Percentiles rank a stretch among this genome's conserved stretches.
phyloP scores from a whole-genome alignment of 2,797 vertebrate genomes.

The Scomberomorus guttatus region DNA sequence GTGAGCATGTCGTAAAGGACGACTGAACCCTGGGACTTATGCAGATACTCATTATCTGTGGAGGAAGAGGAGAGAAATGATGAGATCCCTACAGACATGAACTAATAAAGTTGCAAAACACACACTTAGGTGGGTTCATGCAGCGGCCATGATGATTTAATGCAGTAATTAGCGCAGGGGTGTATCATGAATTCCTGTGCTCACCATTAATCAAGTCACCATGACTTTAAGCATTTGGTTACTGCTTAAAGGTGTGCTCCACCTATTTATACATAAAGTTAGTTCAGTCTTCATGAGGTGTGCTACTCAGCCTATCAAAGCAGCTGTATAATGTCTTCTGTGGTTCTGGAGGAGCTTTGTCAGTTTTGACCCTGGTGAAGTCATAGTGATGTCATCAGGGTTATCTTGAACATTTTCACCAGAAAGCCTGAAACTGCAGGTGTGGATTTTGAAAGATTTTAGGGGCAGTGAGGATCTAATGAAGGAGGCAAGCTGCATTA shows the following conservation, averaged over 20 bases:
- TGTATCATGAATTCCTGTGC: not conserved
- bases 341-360: not conserved
- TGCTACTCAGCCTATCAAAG: not conserved
- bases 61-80: not conserved
- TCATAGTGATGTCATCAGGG: not conserved
- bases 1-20: slow-evolving; percentile 83
- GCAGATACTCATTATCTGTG: slow-evolving; percentile 93
- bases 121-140: not conserved
- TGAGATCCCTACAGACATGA: not conserved
- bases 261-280: not conserved
- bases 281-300: not conserved
- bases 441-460: too few species aligned
- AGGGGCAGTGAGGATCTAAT: too few species aligned
- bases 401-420: not conserved
- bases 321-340: too few species aligned
- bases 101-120: not conserved
- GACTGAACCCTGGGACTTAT: slow-evolving; percentile 81
- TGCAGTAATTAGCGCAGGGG: not conserved
- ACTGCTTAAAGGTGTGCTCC: not conserved
- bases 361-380: not conserved
- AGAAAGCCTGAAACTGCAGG: too few species aligned
- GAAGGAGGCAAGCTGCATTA: too few species aligned
- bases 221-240: too few species aligned
- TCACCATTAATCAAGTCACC: not conserved
- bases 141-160: not conserved